Conservation (phyloP, 2,888 invertebrate genomes). For the Xylota segnis region DNA sequence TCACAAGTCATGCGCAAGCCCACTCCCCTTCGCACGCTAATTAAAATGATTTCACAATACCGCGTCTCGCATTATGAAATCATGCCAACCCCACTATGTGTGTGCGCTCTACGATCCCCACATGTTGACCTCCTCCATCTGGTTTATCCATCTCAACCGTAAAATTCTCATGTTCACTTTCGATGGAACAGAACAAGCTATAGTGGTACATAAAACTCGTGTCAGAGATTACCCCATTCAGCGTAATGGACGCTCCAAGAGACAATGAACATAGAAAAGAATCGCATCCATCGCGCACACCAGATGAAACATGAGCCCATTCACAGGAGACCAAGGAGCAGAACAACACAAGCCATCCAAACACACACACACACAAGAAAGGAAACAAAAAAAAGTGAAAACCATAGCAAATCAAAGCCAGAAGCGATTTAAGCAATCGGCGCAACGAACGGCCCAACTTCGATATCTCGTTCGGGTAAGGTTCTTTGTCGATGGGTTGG, state of each 20-base stretch:
- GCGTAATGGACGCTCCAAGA: slow-evolving; percentile 72
- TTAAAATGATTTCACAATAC: slow-evolving; percentile 62
- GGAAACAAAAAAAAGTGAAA: slow-evolving; percentile 69
- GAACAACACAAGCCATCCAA: slow-evolving; percentile 39
- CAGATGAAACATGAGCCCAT: slow-evolving; percentile 73
- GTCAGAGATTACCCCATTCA: slow-evolving; percentile 75
- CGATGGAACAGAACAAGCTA: slow-evolving; percentile 65
- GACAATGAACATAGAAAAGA: slow-evolving; percentile 70
- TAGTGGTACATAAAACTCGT: slow-evolving; percentile 70
- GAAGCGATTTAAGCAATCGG: slow-evolving; percentile 74
- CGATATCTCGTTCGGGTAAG: slow-evolving; percentile 61
- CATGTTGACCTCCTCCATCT: slow-evolving; percentile 70
- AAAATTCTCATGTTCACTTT: slow-evolving; percentile 74
- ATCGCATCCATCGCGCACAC: slow-evolving; percentile 68
- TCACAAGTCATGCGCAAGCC: neutral
- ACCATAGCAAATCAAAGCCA: slow-evolving; percentile 75
- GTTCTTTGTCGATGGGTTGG: slow-evolving; percentile 75
- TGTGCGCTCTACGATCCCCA: slow-evolving; percentile 41
- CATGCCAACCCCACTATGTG: slow-evolving; percentile 2
- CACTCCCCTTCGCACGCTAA: slow-evolving; percentile 11
- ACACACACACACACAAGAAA: slow-evolving; percentile 15
- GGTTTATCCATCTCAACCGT: slow-evolving; percentile 40
- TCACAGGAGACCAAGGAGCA: slow-evolving; percentile 65
- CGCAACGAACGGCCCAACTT: slow-evolving; percentile 50
- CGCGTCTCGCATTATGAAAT: slow-evolving; percentile 46